Percentiles rank a stretch among this genome's conserved stretches.
Evolutionary conservation across 2,888 invertebrate genomes (phyloP).

Genomic region (Gymnoscelis rufifasciata): DNA sequence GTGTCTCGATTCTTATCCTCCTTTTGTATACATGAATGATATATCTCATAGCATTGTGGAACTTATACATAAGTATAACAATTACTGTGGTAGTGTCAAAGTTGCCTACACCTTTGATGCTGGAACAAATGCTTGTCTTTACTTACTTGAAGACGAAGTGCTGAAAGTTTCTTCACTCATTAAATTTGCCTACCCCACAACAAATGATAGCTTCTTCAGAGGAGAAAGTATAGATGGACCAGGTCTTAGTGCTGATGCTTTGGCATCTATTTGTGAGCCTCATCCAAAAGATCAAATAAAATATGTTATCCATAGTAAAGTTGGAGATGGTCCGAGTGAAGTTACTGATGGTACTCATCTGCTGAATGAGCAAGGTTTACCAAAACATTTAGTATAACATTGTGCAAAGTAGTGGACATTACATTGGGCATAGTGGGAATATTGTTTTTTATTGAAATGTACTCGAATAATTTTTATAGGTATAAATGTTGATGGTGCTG

Average conservation of each 20-base stretch:
- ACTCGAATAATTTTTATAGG: background rate
- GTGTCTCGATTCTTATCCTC: slow-evolving; percentile 95
- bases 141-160: slow-evolving; percentile 87
- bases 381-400: slow-evolving; percentile 19
- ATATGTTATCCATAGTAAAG: slow-evolving; percentile 89
- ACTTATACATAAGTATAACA: slow-evolving; percentile 91
- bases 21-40: slow-evolving; percentile 95
- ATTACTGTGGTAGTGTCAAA: slow-evolving; percentile 79
- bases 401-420: too few species aligned
- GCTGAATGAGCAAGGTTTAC: slow-evolving; percentile 48
- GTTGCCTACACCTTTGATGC: slow-evolving; percentile 99
- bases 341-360: slow-evolving; percentile 58
- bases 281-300: slow-evolving; percentile 81
- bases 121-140: slow-evolving; percentile 97
- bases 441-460: too few species aligned
- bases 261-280: slow-evolving; percentile 50
- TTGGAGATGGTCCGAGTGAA: slow-evolving; percentile 88
- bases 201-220: slow-evolving; percentile 53
- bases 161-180: slow-evolving; percentile 83
- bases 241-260: slow-evolving; percentile 32
- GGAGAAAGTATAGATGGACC: slow-evolving; percentile 41
- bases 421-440: too few species aligned
- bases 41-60: slow-evolving; percentile 88
- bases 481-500: too few species aligned
- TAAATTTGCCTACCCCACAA: slow-evolving; percentile 84